phyloP scores from a whole-genome alignment of 2,113 vertebrate species.

The Tichodroma muraria region DNA sequence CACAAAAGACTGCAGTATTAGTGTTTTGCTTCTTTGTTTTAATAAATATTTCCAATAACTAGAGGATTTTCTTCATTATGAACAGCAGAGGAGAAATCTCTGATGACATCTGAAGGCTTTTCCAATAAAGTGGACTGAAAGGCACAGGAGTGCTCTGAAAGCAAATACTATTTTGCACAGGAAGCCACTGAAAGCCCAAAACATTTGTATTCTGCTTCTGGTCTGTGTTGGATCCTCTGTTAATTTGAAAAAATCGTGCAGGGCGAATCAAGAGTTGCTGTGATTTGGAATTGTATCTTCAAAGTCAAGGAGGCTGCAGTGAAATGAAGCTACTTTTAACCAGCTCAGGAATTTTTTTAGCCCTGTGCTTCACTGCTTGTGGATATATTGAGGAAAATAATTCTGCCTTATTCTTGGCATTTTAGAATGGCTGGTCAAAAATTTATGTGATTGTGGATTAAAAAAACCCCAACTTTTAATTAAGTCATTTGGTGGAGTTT shows the following conservation, averaged over 20 bases:
- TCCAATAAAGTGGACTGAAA: slow-evolving; percentile 38
- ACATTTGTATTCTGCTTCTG: slow-evolving; percentile 24
- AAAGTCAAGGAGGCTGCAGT: background rate
- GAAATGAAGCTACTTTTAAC: background rate
- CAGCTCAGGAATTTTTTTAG: background rate
- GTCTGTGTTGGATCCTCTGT: background rate
- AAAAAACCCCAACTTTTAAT: background rate
- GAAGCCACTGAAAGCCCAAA: background rate
- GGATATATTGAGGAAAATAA: background rate
- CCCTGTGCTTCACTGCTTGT: background rate
- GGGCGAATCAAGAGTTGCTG: background rate
- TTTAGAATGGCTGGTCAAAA: background rate
- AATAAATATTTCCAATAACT: slow-evolving; percentile 49
- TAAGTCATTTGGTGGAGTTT: background rate
- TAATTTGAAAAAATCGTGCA: background rate
- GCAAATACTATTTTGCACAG: background rate
- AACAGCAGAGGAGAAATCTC: slow-evolving; percentile 24
- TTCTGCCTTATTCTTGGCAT: background rate
- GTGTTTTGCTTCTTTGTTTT: slow-evolving; percentile 31
- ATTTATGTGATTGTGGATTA: background rate
- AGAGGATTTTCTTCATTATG: slow-evolving; percentile 40
- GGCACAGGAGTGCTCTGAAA: background rate
- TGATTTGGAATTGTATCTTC: background rate
- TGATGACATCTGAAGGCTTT: slow-evolving; percentile 38
- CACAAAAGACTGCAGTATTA: background rate